Conservation (phyloP, 2,888 invertebrate genomes). For the Campaea margaritaria region DNA sequence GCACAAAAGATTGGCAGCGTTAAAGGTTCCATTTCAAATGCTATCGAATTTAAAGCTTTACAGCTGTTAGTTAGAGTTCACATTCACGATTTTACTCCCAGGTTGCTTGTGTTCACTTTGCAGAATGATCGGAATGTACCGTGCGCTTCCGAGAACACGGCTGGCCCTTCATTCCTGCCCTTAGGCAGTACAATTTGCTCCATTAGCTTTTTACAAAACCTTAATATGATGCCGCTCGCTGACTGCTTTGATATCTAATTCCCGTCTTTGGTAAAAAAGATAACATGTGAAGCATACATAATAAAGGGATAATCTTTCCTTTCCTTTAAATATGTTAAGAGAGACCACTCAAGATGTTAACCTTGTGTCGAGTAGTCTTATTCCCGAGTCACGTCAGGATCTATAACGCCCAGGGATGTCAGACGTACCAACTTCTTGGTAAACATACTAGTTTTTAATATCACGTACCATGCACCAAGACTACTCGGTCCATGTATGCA, state of each 20-base stretch:
- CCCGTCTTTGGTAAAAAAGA: constrained; percentile 24
- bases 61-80: constrained; percentile 27
- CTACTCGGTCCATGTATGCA: too few species aligned
- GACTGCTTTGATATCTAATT: constrained; percentile 45
- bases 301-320: background rate
- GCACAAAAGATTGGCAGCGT: constrained; percentile 37
- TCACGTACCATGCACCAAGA: too few species aligned
- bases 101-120: constrained; percentile 46
- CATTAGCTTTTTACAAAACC: constrained; percentile 57
- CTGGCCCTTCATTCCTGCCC: constrained; percentile 55
- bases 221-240: constrained; percentile 46
- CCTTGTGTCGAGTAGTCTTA: background rate
- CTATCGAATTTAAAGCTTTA: constrained; percentile 16
- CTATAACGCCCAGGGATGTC: too few species aligned
- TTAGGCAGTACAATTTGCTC: constrained; percentile 54
- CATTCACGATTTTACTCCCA: background rate
- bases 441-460: too few species aligned
- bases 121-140: constrained; percentile 62
- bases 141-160: constrained; percentile 61
- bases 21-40: constrained; percentile 3
- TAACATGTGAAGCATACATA: constrained; percentile 7
- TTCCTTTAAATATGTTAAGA: background rate
- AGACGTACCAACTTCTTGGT: too few species aligned
- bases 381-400: too few species aligned
- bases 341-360: background rate